Base-by-base conservation (phyloP, 2,888 invertebrate genomes). In the Rhorus exstirpatorius region DNA sequence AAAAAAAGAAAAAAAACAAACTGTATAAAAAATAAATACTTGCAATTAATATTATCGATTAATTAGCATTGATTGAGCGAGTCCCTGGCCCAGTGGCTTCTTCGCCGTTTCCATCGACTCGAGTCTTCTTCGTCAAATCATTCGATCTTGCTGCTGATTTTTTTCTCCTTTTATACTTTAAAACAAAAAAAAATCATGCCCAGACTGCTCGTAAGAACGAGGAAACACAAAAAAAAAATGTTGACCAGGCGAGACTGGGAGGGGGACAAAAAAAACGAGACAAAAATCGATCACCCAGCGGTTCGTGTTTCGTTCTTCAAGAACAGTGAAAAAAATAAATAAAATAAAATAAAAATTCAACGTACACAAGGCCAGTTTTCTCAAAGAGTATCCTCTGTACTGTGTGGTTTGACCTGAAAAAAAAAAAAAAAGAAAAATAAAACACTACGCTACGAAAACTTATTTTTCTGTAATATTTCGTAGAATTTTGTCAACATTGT, bases 401-500 rank as follows among this genome's bases (percentile, higher is more conserved):
- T 67, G 77, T 63, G n/a, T n/a, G n/a, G 77, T 79, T 79, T 67
- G 81, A 75, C 41, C 68, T 51, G 41, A 61, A 31, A 51, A 12
- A 7, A 58, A 14, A 7, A 41, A n/a, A 35, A 19, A 60, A 19
- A 14, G 31, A 58, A 84, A 83, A 76, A 51, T 70, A 84, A 84
- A 58, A 81, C 84, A 80, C 83, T 74, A 83, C 83, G 83, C 83
- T 87, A 84, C 79, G 78, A 86, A 90, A 89, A 89, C 86, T 90
- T 90, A 90, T 91, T 91, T 91, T 91, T 90, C 86, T 91, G 89
- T 89, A 90, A 91, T 87, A 90, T 88, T 90, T 89, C 88, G 86
- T 91, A 90, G 87, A 77, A 87, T 89, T 87, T 58, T 87, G 86
- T 86, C 85, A 87, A 89, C 83, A 90, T 86, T 91, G 91, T 91